phyloP scores from a whole-genome alignment of 2,113 vertebrate species.

The Ploceus nigricollis region DNA sequence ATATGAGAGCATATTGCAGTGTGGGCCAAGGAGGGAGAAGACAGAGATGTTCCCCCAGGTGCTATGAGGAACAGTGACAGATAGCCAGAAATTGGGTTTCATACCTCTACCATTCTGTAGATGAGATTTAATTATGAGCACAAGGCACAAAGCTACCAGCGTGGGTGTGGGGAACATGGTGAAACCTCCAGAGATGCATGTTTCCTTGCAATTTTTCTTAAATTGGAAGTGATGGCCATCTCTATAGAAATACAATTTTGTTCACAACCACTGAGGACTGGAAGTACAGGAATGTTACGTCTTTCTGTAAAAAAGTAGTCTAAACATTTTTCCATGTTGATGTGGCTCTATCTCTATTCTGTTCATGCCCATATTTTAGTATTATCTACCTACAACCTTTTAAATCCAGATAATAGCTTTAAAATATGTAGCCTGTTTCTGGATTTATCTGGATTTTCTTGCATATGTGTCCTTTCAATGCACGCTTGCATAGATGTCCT shows the following conservation, averaged over 20 bases:
- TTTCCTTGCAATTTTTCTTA: background rate
- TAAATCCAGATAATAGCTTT: background rate
- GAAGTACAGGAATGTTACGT: background rate
- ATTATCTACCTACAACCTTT: background rate
- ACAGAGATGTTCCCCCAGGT: background rate
- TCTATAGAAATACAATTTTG: background rate
- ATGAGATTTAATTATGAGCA: background rate
- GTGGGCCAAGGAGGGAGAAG: background rate
- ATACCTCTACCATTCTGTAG: background rate
- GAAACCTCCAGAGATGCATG: background rate
- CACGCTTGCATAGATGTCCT: background rate
- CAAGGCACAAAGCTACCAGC: background rate
- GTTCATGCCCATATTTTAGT: background rate
- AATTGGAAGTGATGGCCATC: background rate
- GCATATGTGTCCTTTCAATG: background rate
- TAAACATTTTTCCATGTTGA: background rate
- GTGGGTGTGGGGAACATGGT: background rate
- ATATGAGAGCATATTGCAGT: background rate
- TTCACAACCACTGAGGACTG: background rate
- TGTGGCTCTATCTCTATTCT: background rate
- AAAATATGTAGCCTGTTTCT: background rate
- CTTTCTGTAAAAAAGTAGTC: background rate
- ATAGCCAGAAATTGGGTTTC: background rate
- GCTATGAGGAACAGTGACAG: background rate
- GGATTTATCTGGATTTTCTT: background rate